Percentiles rank a stretch among this genome's conserved stretches.
phyloP scores from a whole-genome alignment of 2,113 vertebrate species.

The Oncorhynchus mykiss region DNA sequence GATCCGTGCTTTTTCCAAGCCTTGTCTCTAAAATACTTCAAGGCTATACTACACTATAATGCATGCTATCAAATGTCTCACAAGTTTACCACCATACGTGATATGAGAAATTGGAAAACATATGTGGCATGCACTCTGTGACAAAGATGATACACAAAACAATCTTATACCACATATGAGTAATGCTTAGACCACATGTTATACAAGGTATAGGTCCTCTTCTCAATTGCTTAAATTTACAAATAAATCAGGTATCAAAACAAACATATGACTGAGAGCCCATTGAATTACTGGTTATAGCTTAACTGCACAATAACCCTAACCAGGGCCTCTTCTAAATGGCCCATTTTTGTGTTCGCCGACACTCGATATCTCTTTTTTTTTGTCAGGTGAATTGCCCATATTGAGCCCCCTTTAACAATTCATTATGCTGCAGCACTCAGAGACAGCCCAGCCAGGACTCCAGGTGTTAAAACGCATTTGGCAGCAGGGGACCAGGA shows the following conservation, averaged over 20 bases:
- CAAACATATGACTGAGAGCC: slow-evolving; percentile 43
- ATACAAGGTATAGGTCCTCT: slow-evolving; percentile 41
- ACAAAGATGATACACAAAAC: slow-evolving; percentile 64
- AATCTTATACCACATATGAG: slow-evolving; percentile 63
- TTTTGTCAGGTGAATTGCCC: slow-evolving; percentile 57
- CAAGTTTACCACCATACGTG: slow-evolving; percentile 54
- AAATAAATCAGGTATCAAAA: slow-evolving; percentile 68
- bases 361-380: slow-evolving; percentile 56
- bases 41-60: slow-evolving; percentile 33
- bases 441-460: slow-evolving; percentile 41
- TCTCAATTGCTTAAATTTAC: slow-evolving; percentile 48
- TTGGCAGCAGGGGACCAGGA: slow-evolving; percentile 36
- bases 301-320: slow-evolving; percentile 40
- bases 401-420: slow-evolving; percentile 57
- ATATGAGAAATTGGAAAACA: slow-evolving; percentile 58
- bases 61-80: slow-evolving; percentile 47
- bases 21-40: not conserved
- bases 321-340: slow-evolving; percentile 46
- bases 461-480: slow-evolving; percentile 63
- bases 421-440: slow-evolving; percentile 50
- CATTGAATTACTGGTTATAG: slow-evolving; percentile 59
- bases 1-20: not conserved
- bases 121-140: slow-evolving; percentile 61
- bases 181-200: slow-evolving; percentile 73
- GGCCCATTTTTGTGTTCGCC: slow-evolving; percentile 51